Conservation (phyloP, 1,140 invertebrate genomes). For the Neodiprion fabricii region DNA sequence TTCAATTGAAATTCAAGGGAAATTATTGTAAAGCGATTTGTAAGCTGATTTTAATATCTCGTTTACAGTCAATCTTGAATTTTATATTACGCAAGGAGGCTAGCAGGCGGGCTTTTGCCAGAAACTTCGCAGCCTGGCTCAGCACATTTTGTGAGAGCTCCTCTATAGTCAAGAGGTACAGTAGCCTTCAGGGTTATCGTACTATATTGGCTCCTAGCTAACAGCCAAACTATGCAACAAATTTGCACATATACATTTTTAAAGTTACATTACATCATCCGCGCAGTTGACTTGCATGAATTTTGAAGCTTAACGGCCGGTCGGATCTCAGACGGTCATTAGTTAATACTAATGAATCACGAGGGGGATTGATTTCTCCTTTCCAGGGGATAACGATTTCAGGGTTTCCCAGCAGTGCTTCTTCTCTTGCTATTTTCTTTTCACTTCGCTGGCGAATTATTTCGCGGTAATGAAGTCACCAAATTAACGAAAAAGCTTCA, state of each 20-base stretch:
- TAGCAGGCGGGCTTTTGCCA: conserved; percentile 33
- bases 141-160: conserved; percentile 37
- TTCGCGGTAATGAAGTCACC: neutral
- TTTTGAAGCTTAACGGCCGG: neutral
- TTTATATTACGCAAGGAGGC: neutral
- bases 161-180: conserved; percentile 29
- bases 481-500: conserved; percentile 11
- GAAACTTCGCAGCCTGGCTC: conserved; percentile 25
- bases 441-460: conserved; percentile 2
- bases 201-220: neutral
- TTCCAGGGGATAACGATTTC: conserved; percentile 5
- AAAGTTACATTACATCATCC: conserved; percentile 38
- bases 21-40: conserved; percentile 42
- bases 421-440: conserved; percentile 15
- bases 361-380: conserved; percentile 36
- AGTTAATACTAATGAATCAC: conserved; percentile 37
- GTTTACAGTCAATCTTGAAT: conserved; percentile 40
- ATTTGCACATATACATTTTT: neutral
- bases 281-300: too few relatives aligned
- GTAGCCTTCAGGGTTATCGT: conserved; percentile 3
- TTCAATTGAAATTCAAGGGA: conserved; percentile 18
- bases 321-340: conserved; percentile 35
- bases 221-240: conserved; percentile 32
- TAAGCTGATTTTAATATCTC: conserved; percentile 49
- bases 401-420: neutral